phyloP scores from a whole-genome alignment of 2,113 vertebrate species.

The Apodemus speciosus region DNA sequence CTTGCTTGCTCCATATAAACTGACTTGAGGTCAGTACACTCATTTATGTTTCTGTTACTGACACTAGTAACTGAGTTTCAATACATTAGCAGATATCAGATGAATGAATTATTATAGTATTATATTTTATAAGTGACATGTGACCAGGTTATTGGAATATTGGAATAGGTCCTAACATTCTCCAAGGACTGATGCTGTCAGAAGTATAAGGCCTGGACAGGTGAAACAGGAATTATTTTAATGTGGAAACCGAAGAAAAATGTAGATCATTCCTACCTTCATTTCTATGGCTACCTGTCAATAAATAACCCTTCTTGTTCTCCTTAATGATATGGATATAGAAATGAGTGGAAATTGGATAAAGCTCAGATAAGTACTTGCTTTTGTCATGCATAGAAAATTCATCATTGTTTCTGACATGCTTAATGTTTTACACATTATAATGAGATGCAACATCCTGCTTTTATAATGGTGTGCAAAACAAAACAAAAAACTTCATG shows the following conservation, averaged over 20 bases:
- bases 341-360: background rate
- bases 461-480: slow-evolving; percentile 1
- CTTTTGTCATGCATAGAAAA: slow-evolving; percentile 9
- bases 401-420: slow-evolving; percentile 19
- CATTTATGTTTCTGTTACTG: slow-evolving; percentile 20
- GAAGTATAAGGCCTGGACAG: background rate
- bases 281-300: slow-evolving; percentile 8
- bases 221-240: background rate
- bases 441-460: slow-evolving; percentile 27
- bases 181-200: background rate
- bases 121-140: slow-evolving; percentile 20
- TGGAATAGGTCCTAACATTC: background rate
- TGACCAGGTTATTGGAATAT: slow-evolving; percentile 2
- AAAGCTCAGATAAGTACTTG: slow-evolving; percentile 3
- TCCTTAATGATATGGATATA: background rate
- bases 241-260: background rate
- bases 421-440: slow-evolving; percentile 20
- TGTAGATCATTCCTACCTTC: background rate
- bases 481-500: background rate
- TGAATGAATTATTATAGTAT: slow-evolving; percentile 25
- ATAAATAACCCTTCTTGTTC: background rate
- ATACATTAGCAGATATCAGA: slow-evolving; percentile 7
- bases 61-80: background rate
- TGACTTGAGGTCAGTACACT: background rate
- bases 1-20: background rate